Conservation (phyloP, 35 echinoderm and acorn worm species). For the Ptychodera flava region DNA sequence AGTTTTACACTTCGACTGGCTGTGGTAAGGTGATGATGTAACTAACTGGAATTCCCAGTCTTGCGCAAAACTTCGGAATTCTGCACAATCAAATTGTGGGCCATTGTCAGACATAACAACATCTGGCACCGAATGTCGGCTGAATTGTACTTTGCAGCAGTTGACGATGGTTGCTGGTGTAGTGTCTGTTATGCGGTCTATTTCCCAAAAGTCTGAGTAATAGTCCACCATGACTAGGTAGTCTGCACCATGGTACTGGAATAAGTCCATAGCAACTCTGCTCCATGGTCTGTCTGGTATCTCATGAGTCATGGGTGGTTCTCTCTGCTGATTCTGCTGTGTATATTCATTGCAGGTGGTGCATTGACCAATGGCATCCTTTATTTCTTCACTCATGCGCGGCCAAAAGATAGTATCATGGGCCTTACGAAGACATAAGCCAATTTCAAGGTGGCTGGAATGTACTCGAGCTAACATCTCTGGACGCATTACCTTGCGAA, state of each 20-base stretch:
- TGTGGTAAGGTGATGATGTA: constrained; percentile 1
- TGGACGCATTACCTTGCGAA: constrained; percentile 38
- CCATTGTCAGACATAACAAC: neutral
- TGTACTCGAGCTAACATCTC: constrained; percentile 15
- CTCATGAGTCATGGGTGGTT: no score
- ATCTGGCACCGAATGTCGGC: neutral
- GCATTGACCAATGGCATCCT: constrained; percentile 25
- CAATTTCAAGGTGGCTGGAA: constrained; percentile 19
- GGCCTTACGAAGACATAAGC: neutral
- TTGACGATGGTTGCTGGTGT: neutral
- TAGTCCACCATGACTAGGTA: constrained; percentile 42
- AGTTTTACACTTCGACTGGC: constrained; percentile 4
- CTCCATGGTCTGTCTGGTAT: constrained; percentile 41
- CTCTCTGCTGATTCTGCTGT: constrained; percentile 16
- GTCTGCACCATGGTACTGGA: constrained; percentile 18
- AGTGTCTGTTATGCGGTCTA: neutral
- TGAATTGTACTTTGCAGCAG: neutral
- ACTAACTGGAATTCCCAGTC: neutral
- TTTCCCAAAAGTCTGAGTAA: constrained; percentile 31
- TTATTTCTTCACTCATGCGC: constrained; percentile 5
- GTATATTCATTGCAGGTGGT: constrained; percentile 21
- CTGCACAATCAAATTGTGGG: neutral
- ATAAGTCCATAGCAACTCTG: constrained; percentile 45
- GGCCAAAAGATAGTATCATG: constrained; percentile 28
- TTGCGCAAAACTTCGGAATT: neutral